phyloP scores from a whole-genome alignment of 2,797 vertebrate species.

The Ctenopoma multispine region DNA sequence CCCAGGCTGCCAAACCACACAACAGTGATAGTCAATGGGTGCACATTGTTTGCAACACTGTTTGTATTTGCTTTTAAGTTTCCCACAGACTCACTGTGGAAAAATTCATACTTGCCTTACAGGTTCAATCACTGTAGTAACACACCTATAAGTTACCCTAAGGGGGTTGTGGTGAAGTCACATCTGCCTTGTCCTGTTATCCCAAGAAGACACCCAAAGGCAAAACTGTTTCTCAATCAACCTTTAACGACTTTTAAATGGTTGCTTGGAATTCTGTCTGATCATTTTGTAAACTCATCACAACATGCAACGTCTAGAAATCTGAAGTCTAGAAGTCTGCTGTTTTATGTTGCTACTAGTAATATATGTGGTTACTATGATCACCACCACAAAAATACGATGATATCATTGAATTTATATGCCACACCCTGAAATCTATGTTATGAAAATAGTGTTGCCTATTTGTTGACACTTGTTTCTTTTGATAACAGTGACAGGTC shows the following conservation, averaged over 20 bases:
- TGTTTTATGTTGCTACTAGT: conserved; percentile 5
- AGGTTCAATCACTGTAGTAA: conserved; percentile 68
- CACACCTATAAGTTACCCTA: conserved; percentile 55
- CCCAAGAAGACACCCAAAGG: conserved; percentile 52
- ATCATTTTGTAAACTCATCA: conserved; percentile 17
- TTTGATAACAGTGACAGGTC: conserved; percentile 44
- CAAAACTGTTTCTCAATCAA: conserved; percentile 62
- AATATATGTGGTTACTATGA: conserved; percentile 17
- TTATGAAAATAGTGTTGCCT: conserved; percentile 11
- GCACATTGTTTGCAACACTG: conserved; percentile 38
- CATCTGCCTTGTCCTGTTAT: conserved; percentile 56
- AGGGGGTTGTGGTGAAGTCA: conserved; percentile 15
- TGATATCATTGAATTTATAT: conserved; percentile 11
- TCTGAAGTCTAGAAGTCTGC: too few species aligned
- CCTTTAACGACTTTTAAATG: conserved; percentile 42
- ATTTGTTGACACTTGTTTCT: conserved; percentile 42
- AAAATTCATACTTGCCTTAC: conserved; percentile 76
- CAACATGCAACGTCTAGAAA: conserved; percentile 20
- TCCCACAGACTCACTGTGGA: conserved; percentile 58
- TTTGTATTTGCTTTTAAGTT: conserved; percentile 39
- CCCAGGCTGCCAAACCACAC: conserved; percentile 39
- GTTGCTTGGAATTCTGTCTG: conserved; percentile 33
- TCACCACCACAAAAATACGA: conserved; percentile 20
- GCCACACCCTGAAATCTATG: conserved; percentile 33
- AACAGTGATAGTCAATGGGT: conserved; percentile 13